Base-by-base conservation (phyloP, 64 coral and sea anemone species). In the Exaiptasia diaphana region DNA sequence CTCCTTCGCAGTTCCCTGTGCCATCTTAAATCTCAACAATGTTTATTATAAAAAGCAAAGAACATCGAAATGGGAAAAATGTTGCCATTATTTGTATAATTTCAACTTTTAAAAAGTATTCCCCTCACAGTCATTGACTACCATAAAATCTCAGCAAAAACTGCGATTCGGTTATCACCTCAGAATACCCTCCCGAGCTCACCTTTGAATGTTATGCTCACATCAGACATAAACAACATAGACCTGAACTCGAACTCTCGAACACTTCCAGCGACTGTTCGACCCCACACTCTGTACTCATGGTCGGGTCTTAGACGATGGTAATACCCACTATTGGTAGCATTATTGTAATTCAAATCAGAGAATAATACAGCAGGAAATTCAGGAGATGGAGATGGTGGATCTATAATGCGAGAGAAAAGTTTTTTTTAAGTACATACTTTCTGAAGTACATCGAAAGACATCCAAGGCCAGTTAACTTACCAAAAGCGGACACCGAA, bases 211-310 rank as follows among this genome's bases (percentile, higher is more conserved):
- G 80, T 89, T 17, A 99, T 49, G 5, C 64, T 80, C 42, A 78
- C 86, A 18, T 82, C 75, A 50, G 85, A 82, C 48, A 88, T 67
- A 32, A 99, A 82, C 12, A 85, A 63, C 60, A 99, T 58, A 57
- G 95, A 99, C 34, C 95, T 62, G 81, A 85, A 99, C 0, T 73
- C 67, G 80, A 93, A 93, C 28, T 99, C 67, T 71, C 90, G 67
- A 4, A 75, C 68, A 38, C 68, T 43, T 41, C 88, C 77, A 48
- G 56, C 59, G 6, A 82, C 22, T 61, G 95, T 99, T 44, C 85
- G 78, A 29, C 89, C 89, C 89, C 89, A 99, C 4, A 99, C 85
- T 57, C 82, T 73, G 78, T 75, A 99, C 64, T 99, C 89, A n/a
- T n/a, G n/a, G 8, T 71, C 81, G 31, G 85, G 84, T 46, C 78